These are phyloP conservation scores for Gasterosteus aculeatus DNA, from an alignment of 2,113 vertebrate species.

Conservation along the genomic window DNA sequence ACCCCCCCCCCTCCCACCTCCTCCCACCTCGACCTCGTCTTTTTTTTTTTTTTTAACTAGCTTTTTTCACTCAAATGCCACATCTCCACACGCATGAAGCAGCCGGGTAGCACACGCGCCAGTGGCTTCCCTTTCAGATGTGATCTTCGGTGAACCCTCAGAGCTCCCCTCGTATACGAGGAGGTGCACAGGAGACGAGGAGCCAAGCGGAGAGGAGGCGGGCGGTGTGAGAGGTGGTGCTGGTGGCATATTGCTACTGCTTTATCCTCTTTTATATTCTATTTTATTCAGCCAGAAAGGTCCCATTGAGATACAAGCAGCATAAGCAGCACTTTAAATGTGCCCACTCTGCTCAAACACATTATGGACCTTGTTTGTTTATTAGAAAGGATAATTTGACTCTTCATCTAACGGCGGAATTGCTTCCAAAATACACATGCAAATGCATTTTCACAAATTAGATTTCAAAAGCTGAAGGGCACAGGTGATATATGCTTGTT, in stretches of 20 bases:
- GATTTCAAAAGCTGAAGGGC: constrained; percentile 41
- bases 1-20: constrained; percentile 11
- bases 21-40: constrained; percentile 4
- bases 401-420: background rate
- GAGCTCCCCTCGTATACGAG: constrained; percentile 43
- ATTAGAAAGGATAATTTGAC: constrained; percentile 21
- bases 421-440: constrained; percentile 15
- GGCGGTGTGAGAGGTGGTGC: constrained; percentile 24
- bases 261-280: background rate
- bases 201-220: constrained; percentile 28
- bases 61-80: constrained; percentile 69
- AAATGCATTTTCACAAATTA: constrained; percentile 33
- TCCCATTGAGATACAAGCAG: background rate
- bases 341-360: constrained; percentile 26
- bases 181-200: constrained; percentile 37
- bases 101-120: constrained; percentile 59
- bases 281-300: background rate
- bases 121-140: constrained; percentile 59
- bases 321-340: constrained; percentile 18
- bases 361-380: constrained; percentile 20
- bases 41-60: constrained; percentile 41
- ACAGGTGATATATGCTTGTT: constrained; percentile 30
- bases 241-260: constrained; percentile 28
- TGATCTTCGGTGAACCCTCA: constrained; percentile 64
- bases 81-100: constrained; percentile 60